Evolutionary conservation across 2,113 vertebrate genomes (phyloP), one percentile per base, ranked within the genome.

Genomic region (Pholis gunnellus): DNA sequence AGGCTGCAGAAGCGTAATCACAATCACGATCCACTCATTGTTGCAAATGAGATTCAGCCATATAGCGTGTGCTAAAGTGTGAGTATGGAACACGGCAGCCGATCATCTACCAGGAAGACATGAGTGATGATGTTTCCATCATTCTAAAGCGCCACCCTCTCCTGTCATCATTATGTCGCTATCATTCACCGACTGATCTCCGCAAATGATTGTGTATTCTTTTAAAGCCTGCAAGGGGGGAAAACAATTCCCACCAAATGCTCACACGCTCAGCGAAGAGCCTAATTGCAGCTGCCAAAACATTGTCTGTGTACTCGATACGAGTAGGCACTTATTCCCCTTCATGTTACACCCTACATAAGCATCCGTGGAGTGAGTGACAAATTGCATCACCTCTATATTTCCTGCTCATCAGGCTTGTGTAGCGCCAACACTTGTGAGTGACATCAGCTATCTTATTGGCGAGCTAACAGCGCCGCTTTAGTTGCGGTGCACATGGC

Each of bases 241-340:
- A 72, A 70, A 54, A 44, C 73, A 75, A 42, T 59, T 73, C n/a
- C 57, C 27, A 40, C 52, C 40, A 78, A 67, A 74, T 38, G 50
- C 20, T 29, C 61, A 36, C 38, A 79, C 9, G 14, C 72, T 80
- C 38, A 9, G 59, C 50, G 18, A 67, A 73, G 25, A 74, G 29
- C 48, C 63, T 89, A 85, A 90, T 85, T 81, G 78, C 81, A 50
- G 65, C 83, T 90, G 86, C 81, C 89, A 90, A 89, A 87, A 87
- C 79, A 78, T 15, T 44, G 68, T 83, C 72, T 64, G 60, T 61
- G 60, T 65, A 59, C 68, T 81, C 20, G 6, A 71, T 61, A 48
- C 34, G 60, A 86, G 76, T 40, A 78, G 84, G 75, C 75, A 72
- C 84, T 91, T 85, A 74, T 64, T 83, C 36, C 36, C 38, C 80